Percentiles rank a stretch among this genome's conserved stretches.
Evolutionary conservation across 2,888 invertebrate species (phyloP).

Genomic region (Protonemura montana): DNA sequence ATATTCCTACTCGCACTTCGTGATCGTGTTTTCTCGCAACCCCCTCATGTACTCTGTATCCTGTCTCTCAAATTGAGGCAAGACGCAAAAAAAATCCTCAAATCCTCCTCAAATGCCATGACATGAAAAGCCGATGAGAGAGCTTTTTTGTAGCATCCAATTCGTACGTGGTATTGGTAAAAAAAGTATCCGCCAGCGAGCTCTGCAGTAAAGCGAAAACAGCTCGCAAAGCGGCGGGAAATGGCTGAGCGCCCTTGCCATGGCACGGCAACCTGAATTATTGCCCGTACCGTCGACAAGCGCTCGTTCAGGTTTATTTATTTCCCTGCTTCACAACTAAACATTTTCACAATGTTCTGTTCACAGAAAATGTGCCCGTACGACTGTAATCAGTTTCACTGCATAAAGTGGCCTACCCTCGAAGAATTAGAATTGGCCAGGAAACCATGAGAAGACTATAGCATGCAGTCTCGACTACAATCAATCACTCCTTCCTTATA

Average conservation of each 20-base stretch:
- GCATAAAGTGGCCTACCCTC: background rate
- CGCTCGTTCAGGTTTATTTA: background rate
- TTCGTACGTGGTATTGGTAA: too few relatives aligned
- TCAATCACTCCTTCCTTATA: background rate
- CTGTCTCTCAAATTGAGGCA: too few relatives aligned
- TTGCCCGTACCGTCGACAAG: background rate
- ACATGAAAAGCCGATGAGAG: too few relatives aligned
- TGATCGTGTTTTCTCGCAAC: too few relatives aligned
- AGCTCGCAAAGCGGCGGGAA: background rate
- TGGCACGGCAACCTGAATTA: background rate
- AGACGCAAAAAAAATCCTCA: too few relatives aligned
- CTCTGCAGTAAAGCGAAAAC: too few relatives aligned
- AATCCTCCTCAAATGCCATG: too few relatives aligned
- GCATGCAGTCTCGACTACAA: background rate
- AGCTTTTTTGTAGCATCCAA: too few relatives aligned
- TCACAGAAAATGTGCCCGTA: background rate
- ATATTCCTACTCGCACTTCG: too few relatives aligned
- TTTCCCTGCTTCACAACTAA: background rate
- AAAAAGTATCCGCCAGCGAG: too few relatives aligned
- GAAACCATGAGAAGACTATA: background rate
- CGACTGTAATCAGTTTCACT: background rate
- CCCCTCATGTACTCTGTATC: too few relatives aligned
- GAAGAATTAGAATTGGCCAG: background rate
- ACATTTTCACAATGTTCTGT: background rate
- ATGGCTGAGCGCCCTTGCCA: background rate